A percentile compares a stretch with the other conserved stretches of the same genome.
phyloP scores from a whole-genome alignment of 2,113 vertebrate species.

The Myocastor coypus region DNA sequence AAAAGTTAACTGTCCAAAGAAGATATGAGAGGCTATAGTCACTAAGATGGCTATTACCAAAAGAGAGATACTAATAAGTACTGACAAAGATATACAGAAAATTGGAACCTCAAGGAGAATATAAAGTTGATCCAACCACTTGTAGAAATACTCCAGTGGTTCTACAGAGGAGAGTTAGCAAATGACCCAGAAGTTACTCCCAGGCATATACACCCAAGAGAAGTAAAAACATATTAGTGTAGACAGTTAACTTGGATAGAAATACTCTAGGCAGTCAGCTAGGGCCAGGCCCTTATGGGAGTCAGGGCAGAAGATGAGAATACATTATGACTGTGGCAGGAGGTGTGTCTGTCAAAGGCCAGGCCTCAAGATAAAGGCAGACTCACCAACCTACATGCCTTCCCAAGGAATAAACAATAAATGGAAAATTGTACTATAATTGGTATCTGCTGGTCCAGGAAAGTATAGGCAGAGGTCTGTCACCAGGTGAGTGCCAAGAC shows the following conservation, averaged over 20 bases:
- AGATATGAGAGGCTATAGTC: neutral
- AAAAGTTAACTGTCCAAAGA: conserved; percentile 12
- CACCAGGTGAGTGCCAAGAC: neutral
- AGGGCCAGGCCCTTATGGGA: neutral
- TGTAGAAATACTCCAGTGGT: neutral
- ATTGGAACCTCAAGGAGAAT: neutral
- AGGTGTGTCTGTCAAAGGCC: neutral
- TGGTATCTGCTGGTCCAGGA: neutral
- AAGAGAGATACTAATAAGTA: neutral
- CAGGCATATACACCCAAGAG: neutral
- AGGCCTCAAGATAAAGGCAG: neutral
- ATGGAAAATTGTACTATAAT: too few relatives aligned
- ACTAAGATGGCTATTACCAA: neutral
- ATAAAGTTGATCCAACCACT: conserved; percentile 31
- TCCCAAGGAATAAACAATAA: neutral
- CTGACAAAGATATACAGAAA: neutral
- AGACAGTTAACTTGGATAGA: neutral
- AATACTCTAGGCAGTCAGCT: neutral
- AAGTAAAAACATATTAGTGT: conserved; percentile 1
- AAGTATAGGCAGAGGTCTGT: neutral
- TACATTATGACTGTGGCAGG: neutral
- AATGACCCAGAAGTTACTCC: conserved; percentile 16
- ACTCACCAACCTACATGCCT: neutral
- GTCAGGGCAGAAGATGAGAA: neutral
- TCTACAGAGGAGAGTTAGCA: neutral